Evolutionary conservation across 1,140 invertebrate species (phyloP), one percentile per base, ranked within the genome.

Genomic region (Aphaenogaster ashmeadi): DNA sequence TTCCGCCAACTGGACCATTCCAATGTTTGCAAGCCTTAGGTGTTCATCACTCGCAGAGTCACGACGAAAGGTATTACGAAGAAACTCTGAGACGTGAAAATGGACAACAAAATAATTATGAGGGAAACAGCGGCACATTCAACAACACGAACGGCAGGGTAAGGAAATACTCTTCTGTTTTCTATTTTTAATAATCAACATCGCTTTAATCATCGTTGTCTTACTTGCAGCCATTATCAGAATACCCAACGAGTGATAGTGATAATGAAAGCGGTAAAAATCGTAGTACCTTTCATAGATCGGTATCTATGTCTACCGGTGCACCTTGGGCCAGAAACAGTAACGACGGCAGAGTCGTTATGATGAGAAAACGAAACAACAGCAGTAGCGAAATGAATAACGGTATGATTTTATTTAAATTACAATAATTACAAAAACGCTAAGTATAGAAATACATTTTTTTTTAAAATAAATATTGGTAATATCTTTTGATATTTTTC

Each of bases 1-100:
- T 97, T 89, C 95, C 96, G 86, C 96, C 97, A 0, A 96, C 96
- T 2, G 97, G 97, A 2, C 97, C 97, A 0, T 98, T 98, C 94
- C 98, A 98, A 88, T 98, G 98, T 90, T 93, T 98, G 33, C 96
- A 97, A 89, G 96, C 97, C 1, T 93, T 98, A 13, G 97, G 98
- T 1, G 93, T 96, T 78, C 94, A 95, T 86, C 96, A 96, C 0
- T 96, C 95, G 0, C 96, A 96, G 13, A 94, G 94, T 47, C 95
- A 96, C 62, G 97, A 97, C 69, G 95, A 97, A 33, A 94, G 94
- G 41, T 96, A 96, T 77, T 96, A 96, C 85, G 96, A 96, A 71
- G 96, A 96, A 78, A 95, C 95, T 13, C 89, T 97, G 15, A 92
- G 95, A 52, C 92, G 95, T 60, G 95, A 96, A 54, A 96, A 91